Percentiles rank a stretch among this genome's conserved stretches.
Conservation (phyloP, 2,888 invertebrate genomes). For the Phorcus lineatus region DNA sequence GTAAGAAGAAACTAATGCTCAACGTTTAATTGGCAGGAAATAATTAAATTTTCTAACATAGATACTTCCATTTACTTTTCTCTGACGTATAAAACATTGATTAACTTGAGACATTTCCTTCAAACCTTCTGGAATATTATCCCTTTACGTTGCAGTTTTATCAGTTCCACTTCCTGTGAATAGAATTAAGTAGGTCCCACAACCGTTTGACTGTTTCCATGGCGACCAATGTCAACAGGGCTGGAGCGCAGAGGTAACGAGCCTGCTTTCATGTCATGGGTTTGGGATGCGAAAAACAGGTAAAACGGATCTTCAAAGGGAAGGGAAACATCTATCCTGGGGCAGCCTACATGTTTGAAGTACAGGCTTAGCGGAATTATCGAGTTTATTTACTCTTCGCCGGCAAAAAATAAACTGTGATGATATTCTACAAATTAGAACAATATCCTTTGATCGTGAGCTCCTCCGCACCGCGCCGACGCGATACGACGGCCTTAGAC, state of each 20-base stretch:
- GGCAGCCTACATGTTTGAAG: constrained; percentile 9
- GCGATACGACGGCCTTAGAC: not conserved
- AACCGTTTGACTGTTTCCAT: constrained; percentile 12
- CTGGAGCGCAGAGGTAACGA: not conserved
- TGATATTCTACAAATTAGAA: constrained; percentile 25
- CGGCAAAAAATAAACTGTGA: constrained; percentile 24
- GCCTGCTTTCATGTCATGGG: not conserved
- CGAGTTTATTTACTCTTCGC: constrained; percentile 20
- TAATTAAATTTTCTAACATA: no score
- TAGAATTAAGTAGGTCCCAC: constrained; percentile 7
- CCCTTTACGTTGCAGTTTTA: no score
- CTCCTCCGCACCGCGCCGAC: not conserved
- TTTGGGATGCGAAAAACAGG: constrained; percentile 14
- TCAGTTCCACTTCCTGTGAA: no score
- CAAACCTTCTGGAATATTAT: no score
- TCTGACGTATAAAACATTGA: no score
- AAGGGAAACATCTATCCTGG: not conserved
- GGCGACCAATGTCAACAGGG: constrained; percentile 8
- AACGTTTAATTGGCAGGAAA: no score
- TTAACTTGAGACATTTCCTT: no score
- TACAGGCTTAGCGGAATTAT: constrained; percentile 15
- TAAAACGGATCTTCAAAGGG: not conserved
- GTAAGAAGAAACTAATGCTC: no score
- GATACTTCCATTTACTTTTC: no score
- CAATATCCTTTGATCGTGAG: constrained; percentile 16